phyloP scores from a whole-genome alignment of 2,113 vertebrate species.

The Psophia crepitans region DNA sequence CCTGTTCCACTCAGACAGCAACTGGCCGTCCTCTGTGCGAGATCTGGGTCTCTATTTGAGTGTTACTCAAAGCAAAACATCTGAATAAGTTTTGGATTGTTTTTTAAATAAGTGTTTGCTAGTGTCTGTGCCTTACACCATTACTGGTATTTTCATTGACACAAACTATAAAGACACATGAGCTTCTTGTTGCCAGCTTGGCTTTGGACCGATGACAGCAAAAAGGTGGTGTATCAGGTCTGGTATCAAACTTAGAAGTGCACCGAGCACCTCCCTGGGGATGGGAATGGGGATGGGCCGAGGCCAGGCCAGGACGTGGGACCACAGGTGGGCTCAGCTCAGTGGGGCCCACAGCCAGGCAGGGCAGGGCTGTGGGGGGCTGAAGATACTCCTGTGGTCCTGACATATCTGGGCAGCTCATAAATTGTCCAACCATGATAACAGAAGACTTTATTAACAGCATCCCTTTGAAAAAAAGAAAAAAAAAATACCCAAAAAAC shows the following conservation, averaged over 20 bases:
- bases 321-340: accelerated
- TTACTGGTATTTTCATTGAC: background rate
- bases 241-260: background rate
- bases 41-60: background rate
- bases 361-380: background rate
- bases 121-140: background rate
- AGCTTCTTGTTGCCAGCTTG: background rate
- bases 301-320: accelerated
- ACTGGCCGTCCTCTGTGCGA: background rate
- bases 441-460: background rate
- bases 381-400: background rate
- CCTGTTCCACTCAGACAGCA: background rate
- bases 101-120: background rate
- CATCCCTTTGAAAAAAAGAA: background rate
- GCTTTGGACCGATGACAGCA: background rate
- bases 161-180: accelerated
- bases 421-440: background rate
- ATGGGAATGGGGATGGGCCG: accelerated
- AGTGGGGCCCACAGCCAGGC: accelerated
- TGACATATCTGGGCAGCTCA: background rate
- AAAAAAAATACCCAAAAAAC: too few relatives aligned
- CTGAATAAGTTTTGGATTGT: background rate
- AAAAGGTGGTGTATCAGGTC: background rate
- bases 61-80: background rate
- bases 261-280: accelerated